Base-by-base conservation (phyloP, 1,140 invertebrate genomes). In the Trypoxylus dichotomus region DNA sequence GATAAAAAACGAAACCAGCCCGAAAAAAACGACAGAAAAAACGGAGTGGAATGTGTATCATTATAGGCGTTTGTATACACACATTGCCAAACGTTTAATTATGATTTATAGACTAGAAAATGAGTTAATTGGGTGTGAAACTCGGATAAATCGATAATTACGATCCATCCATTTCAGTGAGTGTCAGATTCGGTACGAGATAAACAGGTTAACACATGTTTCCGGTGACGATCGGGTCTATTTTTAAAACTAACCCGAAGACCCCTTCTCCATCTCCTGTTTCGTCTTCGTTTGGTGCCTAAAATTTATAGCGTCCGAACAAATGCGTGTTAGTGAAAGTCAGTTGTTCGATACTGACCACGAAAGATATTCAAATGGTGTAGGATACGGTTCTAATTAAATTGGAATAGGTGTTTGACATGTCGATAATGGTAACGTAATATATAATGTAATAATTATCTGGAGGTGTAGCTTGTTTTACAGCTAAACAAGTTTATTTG, bases 1-100 rank as follows among this genome's bases (percentile, higher is more conserved):
- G 19, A 19, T 54, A 19, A 47, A n/a, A 47, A 47, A 47, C 11
- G 43, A 13, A 19, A 54, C 15, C 13, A n/a, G 47, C 15, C 15
- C 15, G 7, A 19, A 54, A 19, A 15, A 54, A 54, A 13, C 13
- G 43, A 11, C 5, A 43, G 15, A 43, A n/a, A n/a, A n/a, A 54
- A n/a, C n/a, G 15, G 2, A 54, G 47, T 54, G 47, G 47, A 54
- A 54, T 54, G 47, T 54, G 47, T 54, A 54, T 54, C 47, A 54
- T 54, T 54, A 54, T 54, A 54, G 47, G n/a, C 19, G 47, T 54
- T 54, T 54, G 47, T 54, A 54, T 54, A 54, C 47, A 54, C 47
- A 54, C 47, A 54, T 54, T 54, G 47, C 47, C 47, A 54, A 54
- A 54, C 47, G 47, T 54, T 54, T 54, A 54, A 54, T 54, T 54